Evolutionary conservation across 2,113 vertebrate species (phyloP).

Genomic region (Oryzias woworae): DNA sequence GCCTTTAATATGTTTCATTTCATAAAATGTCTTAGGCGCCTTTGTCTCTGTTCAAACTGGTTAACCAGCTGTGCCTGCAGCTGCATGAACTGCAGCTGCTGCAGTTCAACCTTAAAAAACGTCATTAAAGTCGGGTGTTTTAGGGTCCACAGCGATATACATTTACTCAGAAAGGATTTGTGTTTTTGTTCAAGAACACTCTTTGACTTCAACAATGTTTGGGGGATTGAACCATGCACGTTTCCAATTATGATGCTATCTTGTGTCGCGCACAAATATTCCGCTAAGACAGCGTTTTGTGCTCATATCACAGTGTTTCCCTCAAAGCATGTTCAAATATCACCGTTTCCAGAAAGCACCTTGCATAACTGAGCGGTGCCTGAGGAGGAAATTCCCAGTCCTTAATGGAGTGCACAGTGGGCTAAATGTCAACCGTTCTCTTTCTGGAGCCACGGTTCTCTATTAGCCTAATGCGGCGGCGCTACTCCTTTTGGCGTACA

Average conservation of each 20-base stretch:
- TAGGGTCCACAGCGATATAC: no score
- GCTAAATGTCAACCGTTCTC: constrained; percentile 70
- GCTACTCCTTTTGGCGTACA: constrained; percentile 64
- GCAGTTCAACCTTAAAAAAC: no score
- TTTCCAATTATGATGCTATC: constrained; percentile 60
- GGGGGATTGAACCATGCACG: constrained; percentile 28
- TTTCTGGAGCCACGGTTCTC: constrained; percentile 57
- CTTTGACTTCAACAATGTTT: constrained; percentile 1
- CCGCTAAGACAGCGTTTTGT: constrained; percentile 38
- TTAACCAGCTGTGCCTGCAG: no score
- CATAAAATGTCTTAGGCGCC: no score
- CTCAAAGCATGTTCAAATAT: constrained; percentile 55
- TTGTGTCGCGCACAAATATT: constrained; percentile 12
- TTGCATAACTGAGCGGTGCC: constrained; percentile 50
- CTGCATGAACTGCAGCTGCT: no score
- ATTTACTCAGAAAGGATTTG: no score
- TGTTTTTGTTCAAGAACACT: constrained; percentile 26
- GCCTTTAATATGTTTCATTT: no score
- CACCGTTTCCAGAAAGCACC: constrained; percentile 42
- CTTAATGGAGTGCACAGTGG: constrained; percentile 59
- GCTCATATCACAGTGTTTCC: constrained; percentile 39
- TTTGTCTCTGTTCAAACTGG: no score
- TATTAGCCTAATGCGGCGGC: constrained; percentile 69
- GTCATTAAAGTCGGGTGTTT: no score
- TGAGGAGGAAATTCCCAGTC: constrained; percentile 46